phyloP scores from a whole-genome alignment of 2,888 invertebrate genomes.

The Orthosia gracilis region DNA sequence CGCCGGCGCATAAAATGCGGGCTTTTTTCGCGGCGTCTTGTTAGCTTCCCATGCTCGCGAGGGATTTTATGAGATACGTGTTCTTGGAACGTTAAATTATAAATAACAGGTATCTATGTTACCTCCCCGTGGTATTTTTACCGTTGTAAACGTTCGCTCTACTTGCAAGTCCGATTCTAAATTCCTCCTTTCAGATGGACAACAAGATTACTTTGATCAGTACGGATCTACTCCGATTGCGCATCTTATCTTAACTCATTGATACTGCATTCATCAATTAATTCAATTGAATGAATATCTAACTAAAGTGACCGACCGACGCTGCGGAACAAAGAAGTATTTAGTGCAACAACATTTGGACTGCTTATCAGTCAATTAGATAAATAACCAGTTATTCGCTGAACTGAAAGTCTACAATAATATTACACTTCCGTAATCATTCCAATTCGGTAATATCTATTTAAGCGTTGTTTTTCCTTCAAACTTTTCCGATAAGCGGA shows the following conservation, averaged over 20 bases:
- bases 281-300: slow-evolving; percentile 11
- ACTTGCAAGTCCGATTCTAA: slow-evolving; percentile 4
- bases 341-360: slow-evolving; percentile 17
- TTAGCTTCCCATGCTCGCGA: slow-evolving; percentile 83
- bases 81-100: slow-evolving; percentile 82
- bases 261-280: slow-evolving; percentile 32
- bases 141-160: slow-evolving; percentile 69
- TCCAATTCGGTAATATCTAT: not conserved
- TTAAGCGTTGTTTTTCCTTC: not conserved
- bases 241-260: slow-evolving; percentile 27
- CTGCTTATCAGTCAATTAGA: slow-evolving; percentile 5
- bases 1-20: slow-evolving; percentile 83
- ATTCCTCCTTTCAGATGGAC: slow-evolving; percentile 7
- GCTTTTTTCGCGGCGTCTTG: slow-evolving; percentile 83
- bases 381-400: not conserved
- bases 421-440: slow-evolving; percentile 1
- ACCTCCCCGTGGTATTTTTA: slow-evolving; percentile 59
- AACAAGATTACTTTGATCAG: not conserved
- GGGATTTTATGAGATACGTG: slow-evolving; percentile 78
- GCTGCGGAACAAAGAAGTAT: slow-evolving; percentile 18
- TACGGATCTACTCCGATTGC: slow-evolving; percentile 12
- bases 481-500: not conserved
- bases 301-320: not conserved
- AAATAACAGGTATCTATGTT: slow-evolving; percentile 74
- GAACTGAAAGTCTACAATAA: slow-evolving; percentile 1